A percentile compares a stretch with the other conserved stretches of the same genome.
These are phyloP conservation scores for Tetramorium parvispinum DNA, from an alignment of 1,140 invertebrate species.

Conservation along the genomic window DNA sequence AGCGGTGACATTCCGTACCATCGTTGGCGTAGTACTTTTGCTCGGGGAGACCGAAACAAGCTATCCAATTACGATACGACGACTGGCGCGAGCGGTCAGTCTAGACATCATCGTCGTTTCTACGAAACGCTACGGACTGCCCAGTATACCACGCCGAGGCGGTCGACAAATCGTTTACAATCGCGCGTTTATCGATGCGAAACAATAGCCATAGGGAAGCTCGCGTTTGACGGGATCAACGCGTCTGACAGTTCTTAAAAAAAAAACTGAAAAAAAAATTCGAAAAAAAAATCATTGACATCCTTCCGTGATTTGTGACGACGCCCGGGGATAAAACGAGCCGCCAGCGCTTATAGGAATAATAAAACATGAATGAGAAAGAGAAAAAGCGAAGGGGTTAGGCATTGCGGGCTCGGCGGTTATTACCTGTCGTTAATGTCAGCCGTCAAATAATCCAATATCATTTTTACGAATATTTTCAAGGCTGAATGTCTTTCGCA, in stretches of 20 bases:
- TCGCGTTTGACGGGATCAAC: background rate
- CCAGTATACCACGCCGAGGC: background rate
- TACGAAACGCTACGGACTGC: background rate
- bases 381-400: background rate
- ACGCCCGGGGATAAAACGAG: background rate
- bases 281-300: background rate
- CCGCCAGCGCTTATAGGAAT: background rate
- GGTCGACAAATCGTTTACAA: background rate
- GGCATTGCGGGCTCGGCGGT: constrained; percentile 4
- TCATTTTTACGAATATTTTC: constrained; percentile 52
- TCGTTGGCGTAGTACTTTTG: constrained; percentile 44
- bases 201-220: background rate
- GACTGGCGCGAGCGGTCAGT: background rate
- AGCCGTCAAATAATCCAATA: constrained; percentile 51
- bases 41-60: constrained; percentile 8
- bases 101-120: constrained; percentile 16
- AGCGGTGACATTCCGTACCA: constrained; percentile 57
- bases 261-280: too few relatives aligned
- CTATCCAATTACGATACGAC: constrained; percentile 48
- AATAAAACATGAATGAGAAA: constrained; percentile 21
- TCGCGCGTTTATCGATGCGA: background rate
- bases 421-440: constrained; percentile 54
- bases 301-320: constrained; percentile 31
- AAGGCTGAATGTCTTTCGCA: constrained; percentile 21
- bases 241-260: background rate